A percentile compares a stretch with the other conserved stretches of the same genome.
These are phyloP conservation scores for Heteropelma amictum DNA, from an alignment of 2,888 invertebrate genomes.

Conservation along the genomic window DNA sequence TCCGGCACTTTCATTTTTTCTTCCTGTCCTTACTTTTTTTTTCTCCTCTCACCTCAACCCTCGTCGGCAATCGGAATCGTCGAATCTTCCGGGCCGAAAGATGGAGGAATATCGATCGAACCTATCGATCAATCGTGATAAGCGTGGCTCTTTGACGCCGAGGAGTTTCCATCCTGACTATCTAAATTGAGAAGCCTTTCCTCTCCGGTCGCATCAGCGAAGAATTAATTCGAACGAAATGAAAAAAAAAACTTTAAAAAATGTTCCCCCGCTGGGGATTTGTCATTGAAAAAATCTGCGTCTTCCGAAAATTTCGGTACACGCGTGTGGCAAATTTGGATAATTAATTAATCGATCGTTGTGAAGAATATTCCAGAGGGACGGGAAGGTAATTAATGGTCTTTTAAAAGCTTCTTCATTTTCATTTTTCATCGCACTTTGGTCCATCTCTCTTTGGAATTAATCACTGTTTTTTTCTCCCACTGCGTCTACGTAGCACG, in stretches of 20 bases:
- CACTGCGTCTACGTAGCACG: slow-evolving; percentile 18
- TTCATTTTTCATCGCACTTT: neutral
- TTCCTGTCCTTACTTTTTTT: slow-evolving; percentile 5
- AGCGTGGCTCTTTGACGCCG: slow-evolving; percentile 74
- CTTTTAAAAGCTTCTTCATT: slow-evolving; percentile 24
- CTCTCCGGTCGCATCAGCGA: neutral
- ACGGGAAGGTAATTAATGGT: slow-evolving; percentile 73
- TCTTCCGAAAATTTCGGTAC: too few relatives aligned
- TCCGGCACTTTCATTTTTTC: slow-evolving; percentile 36
- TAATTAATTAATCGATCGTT: too few relatives aligned
- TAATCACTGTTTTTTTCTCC: neutral
- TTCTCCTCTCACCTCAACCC: slow-evolving; percentile 3
- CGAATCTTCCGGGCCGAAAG: slow-evolving; percentile 65
- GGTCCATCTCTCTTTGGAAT: slow-evolving; percentile 3
- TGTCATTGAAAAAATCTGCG: too few relatives aligned
- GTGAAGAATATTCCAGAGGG: too few relatives aligned
- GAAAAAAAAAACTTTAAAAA: slow-evolving; percentile 26
- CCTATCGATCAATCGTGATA: slow-evolving; percentile 70
- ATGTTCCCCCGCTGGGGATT: slow-evolving; percentile 33
- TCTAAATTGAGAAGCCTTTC: slow-evolving; percentile 65
- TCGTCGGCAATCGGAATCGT: slow-evolving; percentile 62
- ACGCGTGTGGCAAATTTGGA: too few relatives aligned
- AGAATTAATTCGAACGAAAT: slow-evolving; percentile 25
- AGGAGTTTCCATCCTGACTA: slow-evolving; percentile 72
- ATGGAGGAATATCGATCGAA: slow-evolving; percentile 71